Base-by-base conservation (phyloP, 2,888 invertebrate species). In the Mythimna pallens region DNA sequence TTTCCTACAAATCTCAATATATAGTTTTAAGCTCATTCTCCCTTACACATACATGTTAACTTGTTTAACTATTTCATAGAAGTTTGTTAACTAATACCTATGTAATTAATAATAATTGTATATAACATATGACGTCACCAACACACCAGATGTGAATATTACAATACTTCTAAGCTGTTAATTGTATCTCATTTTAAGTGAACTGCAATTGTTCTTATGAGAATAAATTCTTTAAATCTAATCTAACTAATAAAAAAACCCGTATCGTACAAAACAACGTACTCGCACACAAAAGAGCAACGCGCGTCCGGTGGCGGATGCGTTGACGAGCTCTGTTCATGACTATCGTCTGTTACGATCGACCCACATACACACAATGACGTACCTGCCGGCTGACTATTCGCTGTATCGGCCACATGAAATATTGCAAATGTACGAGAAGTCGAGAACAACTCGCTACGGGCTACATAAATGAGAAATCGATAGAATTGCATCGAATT, bases 321-420 rank as follows among this genome's bases (percentile, higher is more conserved):
- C 92, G 89, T 88, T 87, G 92, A 89, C 91, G 91, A 89, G 88
- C 84, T 77, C 91, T 91, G 93, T 91, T 90, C 89, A 92, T 93
- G 93, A 86, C 91, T 92, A 95, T 94, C 94, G 89, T 79, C 91
- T 93, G 95, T 95, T 94, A 93, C 94, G 92, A 95, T 93, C 94
- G 94, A 90, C 94, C 94, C 88, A 92, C 91, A 94, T 95, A 91
- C 89, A 85, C 80, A 91, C 90, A 91, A 88, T 88, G 84, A 85
- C 84, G 77, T 76, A 64, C 74, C 20, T 73, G 52, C 72, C 63
- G 73, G 47, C 30, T 67, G 73, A n/a, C n/a, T 75, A 61, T 59
- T 20, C 65, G 68, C 68, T 61, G 75, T 61, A 22, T 36, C 63
- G 65, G 73, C 84, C 76, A 70, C 75, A 78, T 83, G 76, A 78